A percentile compares a stretch with the other conserved stretches of the same genome.
Evolutionary conservation across 2,888 invertebrate genomes (phyloP).

Genomic region (Drosophila birchii): DNA sequence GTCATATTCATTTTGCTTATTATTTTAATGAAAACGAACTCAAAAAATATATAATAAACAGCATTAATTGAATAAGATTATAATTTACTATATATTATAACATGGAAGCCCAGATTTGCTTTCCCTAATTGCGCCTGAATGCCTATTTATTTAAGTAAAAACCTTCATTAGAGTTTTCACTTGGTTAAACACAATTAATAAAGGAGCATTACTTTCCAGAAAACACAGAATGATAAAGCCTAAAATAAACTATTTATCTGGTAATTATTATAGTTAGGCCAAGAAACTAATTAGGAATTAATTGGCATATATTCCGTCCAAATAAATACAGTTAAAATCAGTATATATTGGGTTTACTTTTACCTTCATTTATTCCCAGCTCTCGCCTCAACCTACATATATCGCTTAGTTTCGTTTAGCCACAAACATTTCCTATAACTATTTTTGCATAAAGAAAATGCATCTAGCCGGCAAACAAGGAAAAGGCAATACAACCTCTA

Average conservation of each 20-base stretch:
- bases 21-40: background rate
- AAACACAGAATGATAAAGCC: background rate
- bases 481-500: slow-evolving; percentile 14
- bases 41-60: background rate
- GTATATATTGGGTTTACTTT: background rate
- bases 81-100: background rate
- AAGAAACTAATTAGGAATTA: background rate
- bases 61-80: too few species aligned
- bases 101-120: background rate
- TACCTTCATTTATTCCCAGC: background rate
- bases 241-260: too few species aligned
- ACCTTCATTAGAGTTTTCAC: background rate
- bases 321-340: background rate
- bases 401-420: background rate
- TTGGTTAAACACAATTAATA: slow-evolving; percentile 2
- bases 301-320: background rate
- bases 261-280: background rate
- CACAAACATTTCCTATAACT: background rate
- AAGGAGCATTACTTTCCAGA: background rate
- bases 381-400: background rate
- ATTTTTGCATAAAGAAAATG: slow-evolving; percentile 11
- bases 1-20: background rate
- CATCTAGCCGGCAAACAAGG: slow-evolving; percentile 4
- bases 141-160: background rate
- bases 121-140: background rate